A percentile compares a stretch with the other conserved stretches of the same genome.
Conservation (phyloP, 2,113 vertebrate genomes). For the Himantopus leucocephalus region DNA sequence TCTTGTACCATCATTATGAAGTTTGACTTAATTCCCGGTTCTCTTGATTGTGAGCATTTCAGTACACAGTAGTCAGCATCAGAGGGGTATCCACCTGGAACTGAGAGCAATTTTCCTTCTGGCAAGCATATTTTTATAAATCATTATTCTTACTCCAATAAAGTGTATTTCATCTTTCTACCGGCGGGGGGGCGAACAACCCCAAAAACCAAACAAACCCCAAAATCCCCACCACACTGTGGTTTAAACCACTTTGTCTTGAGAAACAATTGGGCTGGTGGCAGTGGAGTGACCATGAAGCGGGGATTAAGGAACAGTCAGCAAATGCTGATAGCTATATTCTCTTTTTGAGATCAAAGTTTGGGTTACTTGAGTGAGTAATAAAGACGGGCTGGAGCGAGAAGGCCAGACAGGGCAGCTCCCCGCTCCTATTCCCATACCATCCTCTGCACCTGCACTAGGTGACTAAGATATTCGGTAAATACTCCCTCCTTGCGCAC, state of each 20-base stretch:
- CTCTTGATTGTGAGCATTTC: background rate
- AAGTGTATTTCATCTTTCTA: background rate
- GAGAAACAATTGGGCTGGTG: background rate
- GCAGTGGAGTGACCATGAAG: background rate
- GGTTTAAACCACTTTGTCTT: background rate
- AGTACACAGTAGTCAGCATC: background rate
- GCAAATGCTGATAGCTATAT: background rate
- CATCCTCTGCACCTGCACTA: background rate
- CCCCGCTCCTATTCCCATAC: background rate
- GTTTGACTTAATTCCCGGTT: background rate
- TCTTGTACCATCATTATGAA: background rate
- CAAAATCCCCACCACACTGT: background rate
- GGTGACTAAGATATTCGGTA: background rate
- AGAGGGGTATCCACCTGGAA: background rate
- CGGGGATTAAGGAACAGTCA: background rate
- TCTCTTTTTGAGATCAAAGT: background rate
- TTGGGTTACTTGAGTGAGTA: background rate
- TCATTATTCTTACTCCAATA: background rate
- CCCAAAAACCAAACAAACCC: background rate
- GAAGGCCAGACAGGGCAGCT: background rate
- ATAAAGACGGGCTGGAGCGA: background rate
- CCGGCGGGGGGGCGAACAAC: too few species aligned
- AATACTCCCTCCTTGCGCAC: background rate
- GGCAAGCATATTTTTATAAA: background rate
- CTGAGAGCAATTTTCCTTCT: background rate